phyloP scores from a whole-genome alignment of 35 echinoderm and acorn worm genomes.

The Ophioderma brevispina region DNA sequence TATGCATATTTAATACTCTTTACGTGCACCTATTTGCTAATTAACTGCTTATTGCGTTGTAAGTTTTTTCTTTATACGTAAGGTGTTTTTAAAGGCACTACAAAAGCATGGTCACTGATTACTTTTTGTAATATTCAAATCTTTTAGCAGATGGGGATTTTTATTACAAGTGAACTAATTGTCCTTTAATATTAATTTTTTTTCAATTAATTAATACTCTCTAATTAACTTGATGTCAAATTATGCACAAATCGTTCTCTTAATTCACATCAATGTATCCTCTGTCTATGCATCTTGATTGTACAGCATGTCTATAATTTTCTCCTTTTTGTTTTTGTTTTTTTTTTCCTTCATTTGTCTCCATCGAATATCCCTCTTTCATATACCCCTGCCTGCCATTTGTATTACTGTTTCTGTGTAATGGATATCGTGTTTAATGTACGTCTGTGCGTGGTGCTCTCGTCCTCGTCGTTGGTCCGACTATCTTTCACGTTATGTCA shows the following conservation, averaged over 20 bases:
- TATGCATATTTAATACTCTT: too few relatives aligned
- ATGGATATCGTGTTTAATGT: background rate
- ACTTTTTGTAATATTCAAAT: too few relatives aligned
- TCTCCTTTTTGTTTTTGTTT: constrained; percentile 7
- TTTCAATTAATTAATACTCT: too few relatives aligned
- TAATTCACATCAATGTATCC: background rate
- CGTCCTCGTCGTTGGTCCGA: background rate
- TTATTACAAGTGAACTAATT: too few relatives aligned
- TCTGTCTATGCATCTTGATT: constrained; percentile 6
- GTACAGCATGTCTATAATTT: background rate
- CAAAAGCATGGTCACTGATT: too few relatives aligned
- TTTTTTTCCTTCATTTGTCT: background rate
- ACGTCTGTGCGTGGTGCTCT: background rate
- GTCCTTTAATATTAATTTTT: too few relatives aligned
- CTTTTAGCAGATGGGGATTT: too few relatives aligned
- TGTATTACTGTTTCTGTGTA: background rate
- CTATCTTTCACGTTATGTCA: background rate
- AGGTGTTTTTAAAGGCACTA: too few relatives aligned
- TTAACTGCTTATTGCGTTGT: too few relatives aligned
- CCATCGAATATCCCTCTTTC: background rate
- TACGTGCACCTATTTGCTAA: too few relatives aligned
- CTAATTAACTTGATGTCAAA: too few relatives aligned
- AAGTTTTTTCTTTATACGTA: too few relatives aligned
- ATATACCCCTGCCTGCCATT: background rate
- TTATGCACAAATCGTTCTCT: constrained; percentile 1